A percentile compares a stretch with the other conserved stretches of the same genome.
Evolutionary conservation across 2,113 vertebrate genomes (phyloP).

Genomic region (Alouatta palliata): DNA sequence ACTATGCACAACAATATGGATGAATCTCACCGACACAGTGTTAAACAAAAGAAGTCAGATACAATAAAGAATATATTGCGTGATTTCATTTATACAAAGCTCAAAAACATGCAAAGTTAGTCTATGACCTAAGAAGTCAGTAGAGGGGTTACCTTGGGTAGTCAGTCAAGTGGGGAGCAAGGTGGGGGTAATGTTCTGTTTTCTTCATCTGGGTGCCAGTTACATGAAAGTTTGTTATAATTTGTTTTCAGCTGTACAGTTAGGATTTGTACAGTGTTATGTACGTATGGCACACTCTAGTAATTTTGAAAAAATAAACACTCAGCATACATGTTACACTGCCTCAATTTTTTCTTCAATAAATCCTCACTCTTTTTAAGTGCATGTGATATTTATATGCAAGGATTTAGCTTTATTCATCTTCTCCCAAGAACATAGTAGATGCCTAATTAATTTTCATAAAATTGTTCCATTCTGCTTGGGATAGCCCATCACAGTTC

Average conservation of each 20-base stretch:
- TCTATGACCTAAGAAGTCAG: background rate
- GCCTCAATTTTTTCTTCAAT: background rate
- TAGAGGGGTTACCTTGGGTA: background rate
- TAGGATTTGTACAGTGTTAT: background rate
- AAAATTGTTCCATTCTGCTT: background rate
- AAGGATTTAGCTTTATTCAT: background rate
- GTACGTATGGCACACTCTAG: background rate
- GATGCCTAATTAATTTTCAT: background rate
- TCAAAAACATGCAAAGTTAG: background rate
- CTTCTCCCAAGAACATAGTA: background rate
- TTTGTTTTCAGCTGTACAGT: constrained; percentile 6
- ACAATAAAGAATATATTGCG: background rate
- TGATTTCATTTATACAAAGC: background rate
- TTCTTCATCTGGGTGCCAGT: background rate
- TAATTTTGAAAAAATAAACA: background rate
- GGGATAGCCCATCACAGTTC: background rate
- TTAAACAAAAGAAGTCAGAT: background rate
- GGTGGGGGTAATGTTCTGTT: background rate
- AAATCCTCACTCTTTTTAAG: background rate
- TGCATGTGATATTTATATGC: background rate
- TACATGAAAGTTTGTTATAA: background rate
- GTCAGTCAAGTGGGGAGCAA: background rate
- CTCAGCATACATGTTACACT: background rate
- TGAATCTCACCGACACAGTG: background rate
- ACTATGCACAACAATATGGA: background rate